These are phyloP conservation scores for Ctenoplectra terminalis DNA, from an alignment of 1,140 invertebrate genomes.

Conservation along the genomic window DNA sequence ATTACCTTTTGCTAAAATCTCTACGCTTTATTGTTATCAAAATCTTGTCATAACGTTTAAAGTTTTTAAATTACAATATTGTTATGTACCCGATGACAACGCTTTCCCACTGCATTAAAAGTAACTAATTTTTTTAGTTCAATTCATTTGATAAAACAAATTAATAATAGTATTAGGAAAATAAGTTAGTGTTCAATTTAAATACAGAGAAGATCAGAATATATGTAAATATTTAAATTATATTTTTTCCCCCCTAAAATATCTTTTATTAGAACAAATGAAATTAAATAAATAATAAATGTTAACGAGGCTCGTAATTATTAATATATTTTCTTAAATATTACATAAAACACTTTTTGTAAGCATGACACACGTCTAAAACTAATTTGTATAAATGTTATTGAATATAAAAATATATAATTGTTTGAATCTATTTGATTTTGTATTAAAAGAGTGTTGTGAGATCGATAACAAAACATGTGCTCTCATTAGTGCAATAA, in stretches of 20 bases:
- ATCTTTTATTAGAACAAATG: too few relatives aligned
- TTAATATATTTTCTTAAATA: background rate
- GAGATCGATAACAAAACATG: conserved; percentile 59
- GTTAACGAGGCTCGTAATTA: background rate
- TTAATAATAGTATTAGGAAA: too few relatives aligned
- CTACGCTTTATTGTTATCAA: background rate
- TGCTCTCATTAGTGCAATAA: conserved; percentile 54
- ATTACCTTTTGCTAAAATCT: background rate
- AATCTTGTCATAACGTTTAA: background rate
- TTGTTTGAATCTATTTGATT: background rate
- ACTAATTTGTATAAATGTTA: background rate
- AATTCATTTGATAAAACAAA: background rate
- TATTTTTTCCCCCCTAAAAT: background rate
- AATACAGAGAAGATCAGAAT: background rate
- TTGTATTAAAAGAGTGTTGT: conserved; percentile 53
- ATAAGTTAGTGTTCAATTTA: background rate
- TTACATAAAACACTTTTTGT: background rate
- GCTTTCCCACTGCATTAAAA: background rate
- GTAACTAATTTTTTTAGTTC: background rate
- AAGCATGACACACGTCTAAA: background rate
- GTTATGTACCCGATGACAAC: background rate
- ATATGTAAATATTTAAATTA: background rate
- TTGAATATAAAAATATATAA: background rate
- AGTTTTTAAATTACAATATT: background rate
- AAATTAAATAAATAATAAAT: background rate